Evolutionary conservation across 2,113 vertebrate species (phyloP), one percentile per base, ranked within the genome.

Genomic region (Motacilla alba): DNA sequence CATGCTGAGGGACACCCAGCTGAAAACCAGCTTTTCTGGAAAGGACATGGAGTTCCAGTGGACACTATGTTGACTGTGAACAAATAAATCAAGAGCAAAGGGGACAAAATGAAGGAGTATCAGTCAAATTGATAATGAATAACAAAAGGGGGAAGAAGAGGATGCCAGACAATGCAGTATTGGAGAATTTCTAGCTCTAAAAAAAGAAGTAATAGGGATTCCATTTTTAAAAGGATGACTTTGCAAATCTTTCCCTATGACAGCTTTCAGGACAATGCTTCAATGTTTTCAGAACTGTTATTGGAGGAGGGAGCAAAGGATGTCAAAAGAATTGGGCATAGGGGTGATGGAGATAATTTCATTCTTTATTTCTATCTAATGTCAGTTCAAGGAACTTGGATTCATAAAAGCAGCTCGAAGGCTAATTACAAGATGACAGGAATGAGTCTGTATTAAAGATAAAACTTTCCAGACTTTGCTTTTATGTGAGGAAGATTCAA

Each of bases 401-500:
- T 87, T 15, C 35, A 62, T 64, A 90, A 87, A 91, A 53, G 53
- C 64, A 59, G 24, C 44, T 84, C 24, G 4, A 49, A 85, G 46
- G 26, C 58, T 85, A 91, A 87, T 89, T 94, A 56, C 22, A 89
- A 92, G 77, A 95, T 96, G 78, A 91, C 37, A 80, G 46, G 27
- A 77, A 50, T 39, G 28, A 83, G 67, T 87, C 75, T 92, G 21
- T 79, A 44, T 85, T 85, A 79, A 83, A 76, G 70, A 89, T 64
- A 95, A 93, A 93, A 72, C 28, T 91, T 86, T 19, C 28, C 33
- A 80, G 67, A 39, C 64, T 74, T 69, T 20, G 6, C 67, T 93
- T 89, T 91, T 91, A 85, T 93, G 33, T 66, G 23, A 80, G 18
- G 43, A 90, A 50, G 59, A 56, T 75, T 90, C 16, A 59, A 78